Evolutionary conservation across 2,113 vertebrate species (phyloP), one percentile per base, ranked within the genome.

Genomic region (Tragelaphus strepsiceros): DNA sequence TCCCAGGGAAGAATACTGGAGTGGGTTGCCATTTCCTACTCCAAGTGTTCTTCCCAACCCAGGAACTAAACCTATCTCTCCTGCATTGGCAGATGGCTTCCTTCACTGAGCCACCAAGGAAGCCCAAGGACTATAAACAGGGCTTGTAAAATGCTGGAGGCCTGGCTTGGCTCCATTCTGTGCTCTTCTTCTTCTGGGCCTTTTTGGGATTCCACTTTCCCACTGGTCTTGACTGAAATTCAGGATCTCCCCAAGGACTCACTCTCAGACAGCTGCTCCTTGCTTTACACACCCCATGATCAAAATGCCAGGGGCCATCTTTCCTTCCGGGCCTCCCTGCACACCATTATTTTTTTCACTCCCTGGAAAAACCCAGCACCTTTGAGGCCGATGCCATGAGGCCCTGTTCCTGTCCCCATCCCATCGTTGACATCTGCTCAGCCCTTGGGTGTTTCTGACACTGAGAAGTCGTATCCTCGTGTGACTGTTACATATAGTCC

Each of bases 281-380:
- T 0, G 5, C 46, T 19, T 12, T 6, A 46, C 13, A 21, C 2
- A 28, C 0, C 6, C 30, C 2, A 0, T 14, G 61, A 78, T 43
- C 83, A 53, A 67, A n/a, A 67, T 6, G 46, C 22, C 21, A 46
- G 74, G 7, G 8, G 11, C 21, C 24, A 14, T 14, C 10, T 32
- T n/a, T 28, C 3, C 81, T 77, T 16, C 32, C 1, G 1, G 22
- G 17, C 6, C 35, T 28, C 88, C 61, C 43, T 17, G 3, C 6
- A 39, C n/a, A 21, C 6, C 14, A 22, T 28, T 32, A 24, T 22
- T 87, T 51, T 71, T 43, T 32, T 53, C 6, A 7, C 7, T 15
- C 16, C 17, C 83, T 77, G 13, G 74, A 59, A 54, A 82, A 82
- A 30, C 19, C 12, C 32, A 95, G 43, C 54, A 13, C 46, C 78